Base-by-base conservation (phyloP, 2,888 invertebrate genomes). In the Nymphalis urticae region DNA sequence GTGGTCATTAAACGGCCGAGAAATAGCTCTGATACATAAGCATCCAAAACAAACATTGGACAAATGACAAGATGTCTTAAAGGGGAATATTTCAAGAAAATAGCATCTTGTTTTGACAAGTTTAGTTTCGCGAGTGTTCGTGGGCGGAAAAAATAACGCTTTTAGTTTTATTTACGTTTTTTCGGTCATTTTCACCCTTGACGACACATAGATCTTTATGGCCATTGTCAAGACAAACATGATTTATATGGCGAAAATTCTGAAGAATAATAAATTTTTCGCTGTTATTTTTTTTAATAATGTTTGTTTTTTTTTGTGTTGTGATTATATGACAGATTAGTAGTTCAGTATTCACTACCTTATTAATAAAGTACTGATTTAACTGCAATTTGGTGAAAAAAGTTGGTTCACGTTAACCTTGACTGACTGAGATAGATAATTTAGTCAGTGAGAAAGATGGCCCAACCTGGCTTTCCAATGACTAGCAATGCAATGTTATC, bases 31-130 rank as follows among this genome's bases (percentile, higher is more conserved):
- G 69, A 71, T 71, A 73, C 64, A 74, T 69, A 71, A 72, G 64
- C 68, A 56, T 66, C 64, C 66, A 80, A 79, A 83, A 83, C 82
- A 84, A 82, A 77, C 79, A 77, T 73, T 75, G 75, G 73, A 76
- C 70, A 77, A 81, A 79, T 76, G 75, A 68, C 76, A 73, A 70
- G 72, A 64, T 32, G 70, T 50, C 70, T 79, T 80, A 74, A 80
- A 66, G 54, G 77, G 75, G 73, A 13, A 75, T 73, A 75, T 74
- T 75, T 70, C 71, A 70, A 62, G 64, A 70, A 72, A 75, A 75
- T 76, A 79, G 73, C 77, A 76, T 13, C 75, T 77, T 77, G 74
- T 79, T 77, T 75, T 76, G 73, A 77, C 75, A 75, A 73, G 72
- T 75, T 69, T 64, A 72, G 66, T 69, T 68, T 64, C 59, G 48